Base-by-base conservation (phyloP, 2,797 vertebrate genomes). In the Acrossocheilus wenchowensis region DNA sequence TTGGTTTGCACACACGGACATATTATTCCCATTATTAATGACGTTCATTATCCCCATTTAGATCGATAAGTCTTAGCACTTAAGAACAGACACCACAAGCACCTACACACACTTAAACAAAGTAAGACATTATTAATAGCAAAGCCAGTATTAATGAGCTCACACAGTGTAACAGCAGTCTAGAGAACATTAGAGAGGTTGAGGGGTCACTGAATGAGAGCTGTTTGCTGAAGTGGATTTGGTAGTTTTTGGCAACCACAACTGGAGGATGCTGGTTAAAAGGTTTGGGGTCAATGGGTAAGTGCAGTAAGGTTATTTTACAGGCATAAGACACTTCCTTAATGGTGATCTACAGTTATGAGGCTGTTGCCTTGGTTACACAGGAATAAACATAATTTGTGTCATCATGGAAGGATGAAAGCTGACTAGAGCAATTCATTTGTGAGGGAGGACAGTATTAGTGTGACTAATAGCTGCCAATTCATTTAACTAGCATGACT, bases 21-120 rank as follows among this genome's bases (percentile, higher is more conserved):
- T 23, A 74, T 78, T 60, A 41, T 71, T 54, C 6, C 15, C 48
- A 74, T 80, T 78, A 78, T 81, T 80, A 74, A 86, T 86, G 80
- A 80, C 2, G 10, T 50, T 54, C 23, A 86, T 81, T 86, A 75
- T 86, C 36, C 34, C 23, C 54, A 75, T 74, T 81, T 72, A 81
- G 26, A 81, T 74, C 69, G 34, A 50, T 75, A 45, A 60, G 78
- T 34, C 34, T 73, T 64, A 50, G 23, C 57, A 81, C 71, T 83
- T 57, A 60, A 62, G 39, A 57, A 82, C 60, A 78, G 60, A 83
- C 85, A 87, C 72, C 81, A 77, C 57, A 77, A 62, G 62, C 30
- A 66, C n/a, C 57, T 34, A 87, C 81, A 71, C 72, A 71, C 81
- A 62, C 74, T 68, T 66, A 80, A 77, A 80, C 77, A 81, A 52